Evolutionary conservation across 2,797 vertebrate genomes (phyloP).

Genomic region (Falco rusticolus): DNA sequence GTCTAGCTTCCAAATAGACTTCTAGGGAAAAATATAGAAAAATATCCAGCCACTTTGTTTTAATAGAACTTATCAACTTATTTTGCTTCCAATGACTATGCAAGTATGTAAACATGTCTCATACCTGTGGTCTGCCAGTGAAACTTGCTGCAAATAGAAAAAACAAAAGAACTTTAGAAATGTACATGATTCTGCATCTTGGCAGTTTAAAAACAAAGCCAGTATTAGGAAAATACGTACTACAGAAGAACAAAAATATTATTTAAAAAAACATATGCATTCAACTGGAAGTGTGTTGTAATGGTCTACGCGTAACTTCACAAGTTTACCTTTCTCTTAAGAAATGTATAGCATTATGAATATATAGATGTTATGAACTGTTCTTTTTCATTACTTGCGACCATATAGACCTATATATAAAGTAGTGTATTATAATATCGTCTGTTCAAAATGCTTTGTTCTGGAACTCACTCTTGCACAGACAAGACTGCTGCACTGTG

Average conservation of each 20-base stretch:
- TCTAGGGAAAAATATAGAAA: background rate
- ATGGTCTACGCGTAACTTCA: background rate
- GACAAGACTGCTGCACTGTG: background rate
- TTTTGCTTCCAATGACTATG: background rate
- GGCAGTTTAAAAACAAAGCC: background rate
- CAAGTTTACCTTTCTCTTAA: background rate
- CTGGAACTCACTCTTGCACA: background rate
- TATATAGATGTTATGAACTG: background rate
- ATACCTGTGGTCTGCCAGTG: slow-evolving; percentile 80
- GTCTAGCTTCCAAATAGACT: background rate
- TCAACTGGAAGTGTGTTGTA: background rate
- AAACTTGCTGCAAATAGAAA: slow-evolving; percentile 78
- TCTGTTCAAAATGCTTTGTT: background rate
- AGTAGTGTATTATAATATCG: background rate
- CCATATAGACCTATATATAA: background rate
- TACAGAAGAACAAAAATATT: background rate
- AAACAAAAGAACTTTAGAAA: background rate
- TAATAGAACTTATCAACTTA: background rate
- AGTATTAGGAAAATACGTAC: background rate
- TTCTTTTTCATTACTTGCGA: background rate
- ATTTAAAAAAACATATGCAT: background rate
- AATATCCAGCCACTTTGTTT: rapidly evolving
- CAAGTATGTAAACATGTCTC: background rate
- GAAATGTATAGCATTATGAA: background rate
- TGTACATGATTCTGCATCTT: background rate